Percentiles rank a stretch among this genome's conserved stretches.
These are phyloP conservation scores for Pollenia labialis DNA, from an alignment of 2,888 invertebrate genomes.

Conservation along the genomic window DNA sequence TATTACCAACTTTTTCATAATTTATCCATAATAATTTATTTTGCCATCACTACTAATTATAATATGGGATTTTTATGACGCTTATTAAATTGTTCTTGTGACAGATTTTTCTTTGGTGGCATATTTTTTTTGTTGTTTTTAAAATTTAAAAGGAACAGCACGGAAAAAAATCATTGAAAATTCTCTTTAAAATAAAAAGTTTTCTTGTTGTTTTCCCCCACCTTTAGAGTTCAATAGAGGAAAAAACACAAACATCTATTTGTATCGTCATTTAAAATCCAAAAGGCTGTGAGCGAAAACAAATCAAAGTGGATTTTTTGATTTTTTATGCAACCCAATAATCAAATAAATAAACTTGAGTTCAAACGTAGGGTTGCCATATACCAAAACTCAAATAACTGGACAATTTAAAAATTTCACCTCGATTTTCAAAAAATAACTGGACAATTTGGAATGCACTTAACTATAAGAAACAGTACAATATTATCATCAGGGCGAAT, in stretches of 20 bases:
- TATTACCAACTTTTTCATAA: slow-evolving; percentile 12
- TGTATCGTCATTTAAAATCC: too few species aligned
- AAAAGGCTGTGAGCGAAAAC: too few species aligned
- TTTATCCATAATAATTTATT: slow-evolving; percentile 12
- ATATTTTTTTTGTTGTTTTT: not conserved
- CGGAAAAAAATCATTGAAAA: not conserved
- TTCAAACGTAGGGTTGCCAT: too few species aligned
- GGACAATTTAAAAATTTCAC: too few species aligned
- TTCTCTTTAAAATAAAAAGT: not conserved
- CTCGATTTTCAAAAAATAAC: too few species aligned
- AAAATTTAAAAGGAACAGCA: not conserved
- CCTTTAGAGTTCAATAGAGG: not conserved
- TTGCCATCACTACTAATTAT: slow-evolving; percentile 26
- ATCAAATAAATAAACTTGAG: too few species aligned
- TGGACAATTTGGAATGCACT: too few species aligned
- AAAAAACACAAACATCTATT: not conserved
- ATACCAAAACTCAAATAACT: too few species aligned
- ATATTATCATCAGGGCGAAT: too few species aligned
- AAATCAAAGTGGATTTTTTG: too few species aligned
- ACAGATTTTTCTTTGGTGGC: slow-evolving; percentile 1
- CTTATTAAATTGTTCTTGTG: slow-evolving; percentile 33
- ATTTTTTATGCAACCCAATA: too few species aligned
- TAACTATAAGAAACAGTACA: too few species aligned
- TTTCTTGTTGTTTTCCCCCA: not conserved
- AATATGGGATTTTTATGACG: slow-evolving; percentile 27